Base-by-base conservation (phyloP, 2,888 invertebrate species). In the Xestoiulus laeticollis region DNA sequence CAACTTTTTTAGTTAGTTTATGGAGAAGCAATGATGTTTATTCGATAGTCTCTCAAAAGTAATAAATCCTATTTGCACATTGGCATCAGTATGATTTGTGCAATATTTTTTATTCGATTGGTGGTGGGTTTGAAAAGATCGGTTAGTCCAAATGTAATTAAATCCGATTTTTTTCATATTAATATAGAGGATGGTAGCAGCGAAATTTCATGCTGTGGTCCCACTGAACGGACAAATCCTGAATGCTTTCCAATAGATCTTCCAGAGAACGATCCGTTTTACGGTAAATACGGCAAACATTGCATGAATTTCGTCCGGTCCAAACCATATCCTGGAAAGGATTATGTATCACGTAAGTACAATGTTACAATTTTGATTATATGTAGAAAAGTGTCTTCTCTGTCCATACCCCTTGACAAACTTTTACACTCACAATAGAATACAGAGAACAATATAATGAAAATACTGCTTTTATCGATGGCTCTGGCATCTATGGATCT, bases 241-340 rank as follows among this genome's bases (percentile, higher is more conserved):
- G 89, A 89, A 44, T 90, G 90, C 88, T 89, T 90, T 87, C 90
- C 90, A 16, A 90, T 90, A 44, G 48, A 87, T 43, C 89, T 90
- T 38, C 90, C 90, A 10, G 84, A 88, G 4, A 89, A 90, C 88
- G 90, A 90, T 88, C 90, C 90, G 10, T 90, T 90, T 86, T 90
- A 89, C 88, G 90, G 90, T 59, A 90, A 89, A 48, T 90, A 89
- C 88, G 89, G 90, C 30, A 87, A 89, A n/a, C 88, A 89, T 38
- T 90, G 90, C 85, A 89, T 90, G 89, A 90, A 90, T 83, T 90
- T 90, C 68, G 89, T 90, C 44, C 88, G 90, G 19, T 83, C 87
- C 8, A 87, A 87, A 87, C 87, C 87, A 10, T 87, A 87, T 48
- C 83, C 85, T 22, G 87, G 87, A 32, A 38, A 84, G n/a, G 87